A percentile compares a stretch with the other conserved stretches of the same genome.
Evolutionary conservation across 2,797 vertebrate species (phyloP).

Genomic region (Silurus lanzhouensis): DNA sequence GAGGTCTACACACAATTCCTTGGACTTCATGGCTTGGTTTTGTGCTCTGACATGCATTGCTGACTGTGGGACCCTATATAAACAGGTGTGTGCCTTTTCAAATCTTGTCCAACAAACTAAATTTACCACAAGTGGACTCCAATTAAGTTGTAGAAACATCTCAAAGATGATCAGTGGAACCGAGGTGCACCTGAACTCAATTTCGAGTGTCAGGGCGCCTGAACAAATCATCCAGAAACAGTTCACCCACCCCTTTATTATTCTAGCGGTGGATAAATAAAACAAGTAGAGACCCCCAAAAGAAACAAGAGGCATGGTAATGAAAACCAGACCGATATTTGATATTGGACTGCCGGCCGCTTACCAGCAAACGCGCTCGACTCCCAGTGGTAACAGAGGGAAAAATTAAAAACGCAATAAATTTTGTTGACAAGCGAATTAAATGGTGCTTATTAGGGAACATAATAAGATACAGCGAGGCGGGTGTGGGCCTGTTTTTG

Average conservation of each 20-base stretch:
- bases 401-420: slow-evolving; percentile 44
- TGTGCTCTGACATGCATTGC: no score
- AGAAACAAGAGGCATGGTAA: neutral
- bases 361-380: slow-evolving; percentile 17
- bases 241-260: slow-evolving; percentile 49
- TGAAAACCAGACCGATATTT: slow-evolving; percentile 12
- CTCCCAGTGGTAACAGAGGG: slow-evolving; percentile 32
- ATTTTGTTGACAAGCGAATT: slow-evolving; percentile 53
- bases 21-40: no score
- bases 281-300: slow-evolving; percentile 5
- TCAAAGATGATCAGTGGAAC: no score
- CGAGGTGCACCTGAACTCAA: no score
- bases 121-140: no score
- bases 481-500: slow-evolving; percentile 33
- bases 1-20: no score
- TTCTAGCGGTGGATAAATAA: slow-evolving; percentile 40
- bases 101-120: no score
- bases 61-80: no score
- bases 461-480: slow-evolving; percentile 48
- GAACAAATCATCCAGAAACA: slow-evolving; percentile 58
- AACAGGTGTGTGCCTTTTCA: no score
- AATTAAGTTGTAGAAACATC: no score
- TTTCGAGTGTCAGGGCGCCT: slow-evolving; percentile 46
- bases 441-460: slow-evolving; percentile 48
- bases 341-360: neutral